Evolutionary conservation across 2,888 invertebrate genomes (phyloP), one percentile per base, ranked within the genome.

Genomic region (Drosophila planitibia): DNA sequence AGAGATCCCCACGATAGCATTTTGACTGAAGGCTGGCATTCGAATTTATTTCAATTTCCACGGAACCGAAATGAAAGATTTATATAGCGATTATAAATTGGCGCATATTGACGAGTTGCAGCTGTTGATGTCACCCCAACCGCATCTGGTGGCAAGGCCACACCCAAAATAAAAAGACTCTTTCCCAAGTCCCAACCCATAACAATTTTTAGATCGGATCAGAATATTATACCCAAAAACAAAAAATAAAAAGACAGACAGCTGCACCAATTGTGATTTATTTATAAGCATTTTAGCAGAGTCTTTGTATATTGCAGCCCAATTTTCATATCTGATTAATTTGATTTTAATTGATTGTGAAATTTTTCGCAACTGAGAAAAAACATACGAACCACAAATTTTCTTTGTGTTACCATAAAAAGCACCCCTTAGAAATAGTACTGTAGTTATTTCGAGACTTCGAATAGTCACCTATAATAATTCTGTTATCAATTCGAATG

Each of bases 41-140:
- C 52, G 70, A 72, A 78, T 78, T 75, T 35, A 33, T 76, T 71
- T 82, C 63, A 59, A 74, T 82, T 83, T 85, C 83, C 82, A 77
- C 73, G 71, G 71, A 72, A 79, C 41, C 53, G 30, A 71, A 67
- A 70, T 67, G 58, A 47, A 55, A 68, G 66, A 79, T 78, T 64
- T 67, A 41, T 59, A 52, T 54, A 78, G 49, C 63, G 73, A 79
- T 81, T 79, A 74, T 76, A 81, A 81, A 76, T 81, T 81, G 79
- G 77, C 81, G 66, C 77, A 79, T 63, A 73, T 73, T 61, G 70
- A 80, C 57, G 64, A 68, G 67, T 59, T 72, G 72, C 76, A 73
- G 76, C 69, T 76, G 79, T 61, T 80, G 79, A 80, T 80, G 81
- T 72, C 81, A 76, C 72, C 79, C 60, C 72, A 64, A 28, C 51